These are phyloP conservation scores for Hemitrygon akajei DNA, from an alignment of 2,797 vertebrate genomes.

Conservation along the genomic window DNA sequence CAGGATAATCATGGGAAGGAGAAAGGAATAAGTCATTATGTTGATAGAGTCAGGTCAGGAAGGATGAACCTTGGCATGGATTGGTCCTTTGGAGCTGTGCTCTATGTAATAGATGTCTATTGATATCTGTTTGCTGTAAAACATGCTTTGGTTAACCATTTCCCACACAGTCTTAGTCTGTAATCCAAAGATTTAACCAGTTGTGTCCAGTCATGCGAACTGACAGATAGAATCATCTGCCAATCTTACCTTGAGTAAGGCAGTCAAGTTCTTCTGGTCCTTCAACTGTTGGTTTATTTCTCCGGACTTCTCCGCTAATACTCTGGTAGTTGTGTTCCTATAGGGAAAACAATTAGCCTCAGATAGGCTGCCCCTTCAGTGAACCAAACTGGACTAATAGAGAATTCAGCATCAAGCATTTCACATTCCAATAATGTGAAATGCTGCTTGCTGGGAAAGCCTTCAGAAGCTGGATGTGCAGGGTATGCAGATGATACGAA, in stretches of 20 bases:
- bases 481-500: too few species aligned
- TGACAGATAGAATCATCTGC: not conserved
- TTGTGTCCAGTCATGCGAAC: not conserved
- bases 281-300: not conserved
- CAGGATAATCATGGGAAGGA: too few species aligned
- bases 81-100: too few species aligned
- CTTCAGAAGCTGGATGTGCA: too few species aligned
- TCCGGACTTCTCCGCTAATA: not conserved
- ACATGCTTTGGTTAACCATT: not conserved
- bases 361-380: not conserved
- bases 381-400: not conserved
- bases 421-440: too few species aligned
- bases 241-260: not conserved
- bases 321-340: not conserved
- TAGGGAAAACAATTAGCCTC: not conserved
- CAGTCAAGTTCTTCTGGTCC: too few species aligned
- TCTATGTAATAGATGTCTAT: too few species aligned
- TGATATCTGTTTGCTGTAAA: not conserved
- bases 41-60: too few species aligned
- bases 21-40: too few species aligned
- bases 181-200: not conserved
- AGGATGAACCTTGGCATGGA: too few species aligned
- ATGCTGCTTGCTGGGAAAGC: too few species aligned
- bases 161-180: not conserved
- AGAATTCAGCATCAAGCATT: too few species aligned